Conservation (phyloP, 2,888 invertebrate genomes). For the Nomada fabriciana region DNA sequence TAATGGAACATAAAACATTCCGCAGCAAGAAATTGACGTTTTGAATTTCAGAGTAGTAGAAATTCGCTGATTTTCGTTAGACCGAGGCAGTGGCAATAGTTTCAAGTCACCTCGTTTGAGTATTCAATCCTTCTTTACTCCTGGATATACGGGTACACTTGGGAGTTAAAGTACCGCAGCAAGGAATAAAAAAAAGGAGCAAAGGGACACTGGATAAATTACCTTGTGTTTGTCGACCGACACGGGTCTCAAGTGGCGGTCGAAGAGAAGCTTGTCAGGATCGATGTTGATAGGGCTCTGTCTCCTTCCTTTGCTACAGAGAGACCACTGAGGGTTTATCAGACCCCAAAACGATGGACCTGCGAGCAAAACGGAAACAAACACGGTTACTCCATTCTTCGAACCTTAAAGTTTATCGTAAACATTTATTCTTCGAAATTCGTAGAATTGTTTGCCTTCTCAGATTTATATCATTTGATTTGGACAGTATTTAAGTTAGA, state of each 20-base stretch:
- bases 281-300: slow-evolving; percentile 99
- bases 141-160: not conserved
- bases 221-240: slow-evolving; percentile 98
- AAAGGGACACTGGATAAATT: slow-evolving; percentile 80
- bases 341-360: slow-evolving; percentile 99
- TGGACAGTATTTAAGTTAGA: too few species aligned
- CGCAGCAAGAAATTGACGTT: not conserved
- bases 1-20: too few species aligned
- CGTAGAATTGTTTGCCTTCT: too few species aligned
- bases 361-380: slow-evolving; percentile 81
- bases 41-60: slow-evolving; percentile 9
- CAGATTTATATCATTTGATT: too few species aligned
- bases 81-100: slow-evolving; percentile 1
- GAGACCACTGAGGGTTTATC: slow-evolving; percentile 98
- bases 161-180: not conserved
- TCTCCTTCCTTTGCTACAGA: slow-evolving; percentile 97
- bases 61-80: not conserved
- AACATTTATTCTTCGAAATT: not conserved
- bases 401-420: not conserved
- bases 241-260: slow-evolving; percentile 96
- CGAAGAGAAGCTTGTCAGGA: slow-evolving; percentile 96
- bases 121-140: slow-evolving; percentile 30
- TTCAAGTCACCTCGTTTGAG: not conserved
- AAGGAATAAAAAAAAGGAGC: not conserved
- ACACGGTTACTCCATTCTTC: not conserved